Evolutionary conservation across 2,113 vertebrate species (phyloP), one percentile per base, ranked within the genome.

Genomic region (Antennarius striatus): DNA sequence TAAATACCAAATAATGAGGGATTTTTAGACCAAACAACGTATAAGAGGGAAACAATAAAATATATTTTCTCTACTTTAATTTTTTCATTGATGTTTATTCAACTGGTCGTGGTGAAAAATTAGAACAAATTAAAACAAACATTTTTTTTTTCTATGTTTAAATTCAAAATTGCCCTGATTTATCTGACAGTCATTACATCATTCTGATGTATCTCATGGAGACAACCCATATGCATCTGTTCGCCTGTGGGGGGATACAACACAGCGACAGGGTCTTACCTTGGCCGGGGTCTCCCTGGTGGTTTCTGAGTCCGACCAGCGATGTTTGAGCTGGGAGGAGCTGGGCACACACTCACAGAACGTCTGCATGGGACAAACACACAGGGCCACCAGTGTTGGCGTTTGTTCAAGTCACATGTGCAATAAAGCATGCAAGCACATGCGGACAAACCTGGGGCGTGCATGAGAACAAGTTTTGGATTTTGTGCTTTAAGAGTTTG

Each of bases 221-320:
- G 7, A 28, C 0, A 47, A 14, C 7, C 42, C 15, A n/a, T 28
- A 43, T 39, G 43, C 30, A n/a, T 36, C 17, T 49, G 32, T 52
- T 30, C 5, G 13, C 51, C 12, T 29, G 50, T 59, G 22, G 42
- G 22, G 58, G 52, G 39, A 51, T 32, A 42, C 12, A 36, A 46
- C 0, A 52, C 22, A 36, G 54, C 54, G 52, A 59, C 22, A 13
- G 76, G 76, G 63, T 80, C 91, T 93, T 92, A 93, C 92, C 92
- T 94, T 92, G 82, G 92, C 91, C 51, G 92, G 70, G 36, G 89
- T 91, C 84, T 93, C 89, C 62, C 90, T 91, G 87, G 90, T 86
- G 60, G 89, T 85, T 81, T 93, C 92, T 84, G 91, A 91, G 75
- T 92, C 91, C 91, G 92, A 93, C 92, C 93, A 93, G 81, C 90